Evolutionary conservation across 1,140 invertebrate species (phyloP), one percentile per base, ranked within the genome.

Genomic region (Monomorium pharaonis): DNA sequence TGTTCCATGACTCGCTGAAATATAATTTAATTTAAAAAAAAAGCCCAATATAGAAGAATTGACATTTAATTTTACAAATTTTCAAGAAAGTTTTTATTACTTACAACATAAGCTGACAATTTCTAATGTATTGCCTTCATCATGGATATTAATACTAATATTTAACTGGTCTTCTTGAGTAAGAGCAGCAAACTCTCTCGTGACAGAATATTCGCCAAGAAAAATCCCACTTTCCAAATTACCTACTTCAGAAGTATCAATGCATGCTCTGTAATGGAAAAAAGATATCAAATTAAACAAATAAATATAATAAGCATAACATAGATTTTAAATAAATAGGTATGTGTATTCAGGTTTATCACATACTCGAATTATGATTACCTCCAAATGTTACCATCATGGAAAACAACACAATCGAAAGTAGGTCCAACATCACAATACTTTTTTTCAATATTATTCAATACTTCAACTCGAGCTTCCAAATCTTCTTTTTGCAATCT

Each of bases 71-170:
- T n/a, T 62, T 62, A 62, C 3, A 18, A 54, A 1, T 30, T 0
- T 54, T 62, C 1, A 63, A 62, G 21, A n/a, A 2, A 2, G 58
- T 27, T 24, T 56, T 54, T n/a, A 30, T 51, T 93, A 97, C 97
- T 97, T 96, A 98, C 98, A 98, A 93, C 98, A 98, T 96, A 98
- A 97, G 85, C 98, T 97, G 84, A 99, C 98, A 84, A 99, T 97
- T 96, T 99, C 99, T 60, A 99, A 95, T 0, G 97, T 96, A 92
- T 99, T 97, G 75, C 99, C 99, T 65, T 98, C 96, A 91, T 99
- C 97, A 92, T 99, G 97, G 56, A 99, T 97, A 95, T 99, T 99
- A 21, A 99, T 97, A 87, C 97, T 97, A 94, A 98, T 97, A 75
- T 98, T 99, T 90, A 99, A 95, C 93, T 98, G 97, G 95, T 99